phyloP scores from a whole-genome alignment of 2,113 vertebrate species.

The Trogon melanurus region DNA sequence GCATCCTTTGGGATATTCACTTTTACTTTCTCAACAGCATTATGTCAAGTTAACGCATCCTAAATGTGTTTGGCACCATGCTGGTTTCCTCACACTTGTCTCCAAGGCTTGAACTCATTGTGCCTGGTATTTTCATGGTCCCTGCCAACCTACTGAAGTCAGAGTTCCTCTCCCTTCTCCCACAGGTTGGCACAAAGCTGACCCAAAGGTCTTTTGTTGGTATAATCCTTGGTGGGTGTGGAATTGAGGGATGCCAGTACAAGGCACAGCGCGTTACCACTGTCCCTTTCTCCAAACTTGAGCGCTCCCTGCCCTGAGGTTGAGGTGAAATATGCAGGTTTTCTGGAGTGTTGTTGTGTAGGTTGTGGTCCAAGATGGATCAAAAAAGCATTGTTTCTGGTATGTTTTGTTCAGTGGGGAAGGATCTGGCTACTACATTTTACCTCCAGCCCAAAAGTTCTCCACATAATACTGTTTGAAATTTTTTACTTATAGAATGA shows the following conservation, averaged over 20 bases:
- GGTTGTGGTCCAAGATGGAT: not conserved
- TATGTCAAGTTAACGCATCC: not conserved
- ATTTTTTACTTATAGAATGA: not conserved
- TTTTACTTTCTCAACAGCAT: not conserved
- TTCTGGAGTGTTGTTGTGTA: not conserved
- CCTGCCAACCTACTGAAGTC: not conserved
- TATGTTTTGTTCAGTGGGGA: not conserved
- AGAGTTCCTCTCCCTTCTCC: not conserved
- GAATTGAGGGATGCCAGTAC: not conserved
- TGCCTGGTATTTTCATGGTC: not conserved
- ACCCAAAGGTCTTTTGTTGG: not conserved
- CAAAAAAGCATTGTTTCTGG: fast-evolving
- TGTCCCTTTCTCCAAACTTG: not conserved
- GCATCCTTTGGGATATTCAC: not conserved
- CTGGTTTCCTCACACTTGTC: not conserved
- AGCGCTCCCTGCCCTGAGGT: not conserved
- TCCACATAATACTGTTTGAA: not conserved
- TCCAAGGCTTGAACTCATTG: not conserved
- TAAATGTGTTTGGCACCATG: not conserved
- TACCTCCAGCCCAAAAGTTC: not conserved
- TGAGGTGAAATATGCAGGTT: not conserved
- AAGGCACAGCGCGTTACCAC: fast-evolving
- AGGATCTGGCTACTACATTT: not conserved
- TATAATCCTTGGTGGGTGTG: not conserved
- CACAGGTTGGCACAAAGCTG: not conserved